Evolutionary conservation across 1,140 invertebrate genomes (phyloP).

Genomic region (Centruroides vittatus): DNA sequence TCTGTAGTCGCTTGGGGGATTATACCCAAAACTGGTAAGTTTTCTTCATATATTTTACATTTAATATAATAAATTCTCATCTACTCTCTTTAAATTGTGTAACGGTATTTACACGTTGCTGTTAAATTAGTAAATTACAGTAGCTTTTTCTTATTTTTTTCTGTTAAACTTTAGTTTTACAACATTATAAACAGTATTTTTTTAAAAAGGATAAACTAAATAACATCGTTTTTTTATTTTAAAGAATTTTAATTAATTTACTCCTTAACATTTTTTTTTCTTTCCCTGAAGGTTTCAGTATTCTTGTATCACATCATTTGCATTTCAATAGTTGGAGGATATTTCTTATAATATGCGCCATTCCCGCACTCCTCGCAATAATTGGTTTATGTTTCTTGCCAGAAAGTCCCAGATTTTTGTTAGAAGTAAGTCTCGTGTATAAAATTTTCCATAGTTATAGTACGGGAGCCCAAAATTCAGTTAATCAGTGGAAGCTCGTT

Average conservation of each 20-base stretch:
- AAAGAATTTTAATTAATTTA: neutral
- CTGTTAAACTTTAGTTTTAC: neutral
- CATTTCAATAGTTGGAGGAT: constrained; percentile 65
- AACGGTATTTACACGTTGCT: neutral
- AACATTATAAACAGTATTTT: too few relatives aligned
- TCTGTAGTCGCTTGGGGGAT: constrained; percentile 47
- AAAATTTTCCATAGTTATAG: neutral
- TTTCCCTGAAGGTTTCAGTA: constrained; percentile 34
- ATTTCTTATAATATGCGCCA: constrained; percentile 47
- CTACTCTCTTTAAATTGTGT: neutral
- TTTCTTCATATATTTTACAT: neutral
- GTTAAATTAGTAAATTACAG: neutral
- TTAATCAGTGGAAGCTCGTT: neutral
- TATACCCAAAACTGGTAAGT: constrained; percentile 40
- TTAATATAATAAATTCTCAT: neutral
- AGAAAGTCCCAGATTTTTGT: constrained; percentile 55
- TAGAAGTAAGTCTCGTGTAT: constrained; percentile 22
- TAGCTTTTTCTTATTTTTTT: neutral
- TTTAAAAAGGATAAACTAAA: too few relatives aligned
- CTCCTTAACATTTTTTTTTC: neutral
- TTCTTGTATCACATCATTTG: constrained; percentile 48
- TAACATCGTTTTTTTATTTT: too few relatives aligned
- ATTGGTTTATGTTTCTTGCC: constrained; percentile 54
- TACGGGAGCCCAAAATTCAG: neutral
- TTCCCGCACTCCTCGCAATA: constrained; percentile 54